Conservation (phyloP, 2,888 invertebrate species). For the Amiota minor region DNA sequence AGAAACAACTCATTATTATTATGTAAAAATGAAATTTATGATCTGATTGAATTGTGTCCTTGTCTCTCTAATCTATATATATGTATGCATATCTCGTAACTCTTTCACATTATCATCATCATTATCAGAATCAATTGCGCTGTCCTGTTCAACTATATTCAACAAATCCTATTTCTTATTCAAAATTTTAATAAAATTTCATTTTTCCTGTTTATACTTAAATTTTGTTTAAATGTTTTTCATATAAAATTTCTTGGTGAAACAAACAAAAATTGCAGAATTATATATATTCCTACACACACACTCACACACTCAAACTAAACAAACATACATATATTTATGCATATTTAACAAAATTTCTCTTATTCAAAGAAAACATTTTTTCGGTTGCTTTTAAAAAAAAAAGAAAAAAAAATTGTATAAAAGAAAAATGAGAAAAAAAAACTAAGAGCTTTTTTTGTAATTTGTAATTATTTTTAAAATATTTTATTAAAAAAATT, state of each 20-base stretch:
- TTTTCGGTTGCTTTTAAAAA: constrained; percentile 12
- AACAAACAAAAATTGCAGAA: too few relatives aligned
- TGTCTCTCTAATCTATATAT: too few relatives aligned
- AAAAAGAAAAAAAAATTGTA: constrained; percentile 26
- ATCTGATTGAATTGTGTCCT: constrained; percentile 4
- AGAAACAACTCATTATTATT: constrained; percentile 27
- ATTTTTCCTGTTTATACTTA: too few relatives aligned
- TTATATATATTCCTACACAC: too few relatives aligned
- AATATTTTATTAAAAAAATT: constrained; percentile 61
- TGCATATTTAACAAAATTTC: neutral
- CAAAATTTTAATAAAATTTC: too few relatives aligned
- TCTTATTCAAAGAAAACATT: neutral
- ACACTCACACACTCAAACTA: constrained; percentile 32
- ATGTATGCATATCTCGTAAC: too few relatives aligned
- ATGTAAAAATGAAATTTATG: constrained; percentile 6
- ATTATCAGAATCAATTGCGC: too few relatives aligned
- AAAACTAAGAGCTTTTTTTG: constrained; percentile 65
- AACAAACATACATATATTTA: constrained; percentile 35
- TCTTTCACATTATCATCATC: too few relatives aligned
- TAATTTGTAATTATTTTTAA: constrained; percentile 62
- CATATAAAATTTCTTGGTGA: too few relatives aligned
- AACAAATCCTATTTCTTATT: too few relatives aligned
- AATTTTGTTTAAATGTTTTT: too few relatives aligned
- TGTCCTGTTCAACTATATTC: too few relatives aligned
- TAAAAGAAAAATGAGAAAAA: constrained; percentile 40